phyloP scores from a whole-genome alignment of 1,140 invertebrate species.

The Drosophila quadrilineata region DNA sequence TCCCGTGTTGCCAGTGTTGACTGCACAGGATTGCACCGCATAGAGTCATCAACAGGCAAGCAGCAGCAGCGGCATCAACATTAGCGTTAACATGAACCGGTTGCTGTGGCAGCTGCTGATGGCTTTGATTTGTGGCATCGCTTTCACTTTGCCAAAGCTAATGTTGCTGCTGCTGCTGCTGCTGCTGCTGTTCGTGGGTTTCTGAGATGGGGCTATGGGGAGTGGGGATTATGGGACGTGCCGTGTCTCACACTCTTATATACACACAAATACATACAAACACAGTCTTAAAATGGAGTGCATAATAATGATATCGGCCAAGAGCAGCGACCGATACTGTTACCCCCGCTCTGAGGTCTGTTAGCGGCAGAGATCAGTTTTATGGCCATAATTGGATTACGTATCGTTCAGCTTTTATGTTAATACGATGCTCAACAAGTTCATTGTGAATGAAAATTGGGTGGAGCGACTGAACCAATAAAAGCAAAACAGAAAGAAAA shows the following conservation, averaged over 20 bases:
- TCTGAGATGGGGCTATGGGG: too few species aligned
- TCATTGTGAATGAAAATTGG: conserved; percentile 10
- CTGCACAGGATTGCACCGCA: conserved; percentile 41
- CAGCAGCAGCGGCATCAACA: conserved; percentile 7
- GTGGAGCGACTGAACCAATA: neutral
- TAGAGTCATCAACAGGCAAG: conserved; percentile 29
- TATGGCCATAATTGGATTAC: conserved; percentile 28
- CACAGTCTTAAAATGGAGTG: too few species aligned
- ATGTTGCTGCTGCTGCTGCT: conserved; percentile 3
- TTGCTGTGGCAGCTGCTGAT: conserved; percentile 22
- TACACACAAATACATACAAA: neutral
- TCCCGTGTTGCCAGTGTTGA: conserved; percentile 4
- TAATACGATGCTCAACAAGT: conserved; percentile 27
- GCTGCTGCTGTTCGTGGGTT: neutral
- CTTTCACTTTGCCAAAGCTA: conserved; percentile 59
- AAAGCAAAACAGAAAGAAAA: conserved; percentile 1
- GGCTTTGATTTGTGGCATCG: conserved; percentile 65
- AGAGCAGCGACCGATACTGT: conserved; percentile 32
- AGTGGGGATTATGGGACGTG: conserved; percentile 28
- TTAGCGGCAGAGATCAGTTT: neutral
- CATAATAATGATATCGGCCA: conserved; percentile 32
- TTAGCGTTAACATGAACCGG: conserved; percentile 24
- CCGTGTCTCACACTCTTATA: conserved; percentile 18
- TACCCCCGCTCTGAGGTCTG: too few species aligned
- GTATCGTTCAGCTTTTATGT: conserved; percentile 15